Percentiles rank a stretch among this genome's conserved stretches.
Evolutionary conservation across 2,888 invertebrate species (phyloP).

Genomic region (Scaptomyza reducta): DNA sequence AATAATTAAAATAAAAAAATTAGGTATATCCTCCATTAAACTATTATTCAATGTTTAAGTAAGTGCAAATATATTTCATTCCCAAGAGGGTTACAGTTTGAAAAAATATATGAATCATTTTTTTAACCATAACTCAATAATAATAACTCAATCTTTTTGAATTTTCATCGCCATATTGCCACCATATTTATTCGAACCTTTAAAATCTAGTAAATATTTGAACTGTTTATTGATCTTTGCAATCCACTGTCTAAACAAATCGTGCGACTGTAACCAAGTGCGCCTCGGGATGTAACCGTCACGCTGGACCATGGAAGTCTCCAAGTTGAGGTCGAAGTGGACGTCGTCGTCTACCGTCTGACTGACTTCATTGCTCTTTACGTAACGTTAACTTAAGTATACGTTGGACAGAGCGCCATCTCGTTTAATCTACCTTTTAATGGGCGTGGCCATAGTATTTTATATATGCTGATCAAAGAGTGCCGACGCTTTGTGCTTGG

Average conservation of each 20-base stretch:
- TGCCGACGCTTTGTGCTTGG: slow-evolving; percentile 82
- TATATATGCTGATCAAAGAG: slow-evolving; percentile 84
- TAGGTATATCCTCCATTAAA: no score
- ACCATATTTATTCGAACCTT: no score
- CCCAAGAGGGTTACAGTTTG: no score
- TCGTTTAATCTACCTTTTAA: slow-evolving; percentile 84
- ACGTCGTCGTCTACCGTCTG: slow-evolving; percentile 50
- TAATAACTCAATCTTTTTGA: no score
- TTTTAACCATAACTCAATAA: no score
- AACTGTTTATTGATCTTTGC: slow-evolving; percentile 5
- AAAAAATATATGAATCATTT: no score
- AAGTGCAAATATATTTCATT: no score
- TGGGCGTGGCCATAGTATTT: slow-evolving; percentile 84
- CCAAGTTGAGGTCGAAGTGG: slow-evolving; percentile 28
- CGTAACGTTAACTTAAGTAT: slow-evolving; percentile 81
- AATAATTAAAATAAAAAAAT: no score
- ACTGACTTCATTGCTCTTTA: slow-evolving; percentile 80
- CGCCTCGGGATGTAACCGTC: slow-evolving; percentile 62
- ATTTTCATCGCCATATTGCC: no score
- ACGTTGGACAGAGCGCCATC: slow-evolving; percentile 83
- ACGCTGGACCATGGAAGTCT: slow-evolving; percentile 51
- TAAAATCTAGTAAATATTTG: not conserved
- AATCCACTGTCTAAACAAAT: slow-evolving; percentile 58
- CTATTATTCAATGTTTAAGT: no score
- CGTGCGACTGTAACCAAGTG: slow-evolving; percentile 60